phyloP scores from a whole-genome alignment of 2,113 vertebrate species.

The Zeus faber region DNA sequence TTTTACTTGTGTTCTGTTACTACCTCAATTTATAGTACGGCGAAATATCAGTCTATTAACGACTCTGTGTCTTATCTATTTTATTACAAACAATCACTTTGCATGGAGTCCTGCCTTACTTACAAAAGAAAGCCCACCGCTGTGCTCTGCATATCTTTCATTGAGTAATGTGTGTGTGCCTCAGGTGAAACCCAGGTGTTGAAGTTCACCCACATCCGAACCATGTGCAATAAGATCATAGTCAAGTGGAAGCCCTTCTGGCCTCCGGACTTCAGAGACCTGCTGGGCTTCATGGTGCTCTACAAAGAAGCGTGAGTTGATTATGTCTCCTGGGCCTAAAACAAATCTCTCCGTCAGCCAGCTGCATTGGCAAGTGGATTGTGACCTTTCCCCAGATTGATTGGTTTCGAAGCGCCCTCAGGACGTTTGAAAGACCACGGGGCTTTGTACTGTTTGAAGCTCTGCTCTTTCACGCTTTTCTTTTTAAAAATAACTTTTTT shows the following conservation, averaged over 20 bases:
- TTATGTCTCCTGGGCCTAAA: neutral
- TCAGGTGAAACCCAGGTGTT: conserved; percentile 88
- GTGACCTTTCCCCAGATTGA: neutral
- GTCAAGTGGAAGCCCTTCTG: conserved; percentile 92
- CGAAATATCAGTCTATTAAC: too few relatives aligned
- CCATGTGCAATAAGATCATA: conserved; percentile 85
- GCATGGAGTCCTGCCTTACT: conserved; percentile 3
- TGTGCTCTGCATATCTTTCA: neutral
- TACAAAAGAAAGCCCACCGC: neutral
- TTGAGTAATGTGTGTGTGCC: conserved; percentile 20
- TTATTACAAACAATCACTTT: neutral
- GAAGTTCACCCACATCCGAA: conserved; percentile 84
- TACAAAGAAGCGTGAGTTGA: conserved; percentile 97
- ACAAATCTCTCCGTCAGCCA: too few relatives aligned
- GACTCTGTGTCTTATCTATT: too few relatives aligned
- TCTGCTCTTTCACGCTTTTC: too few relatives aligned
- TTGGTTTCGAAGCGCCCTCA: too few relatives aligned
- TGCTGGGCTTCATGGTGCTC: conserved; percentile 96
- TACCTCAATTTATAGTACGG: too few relatives aligned
- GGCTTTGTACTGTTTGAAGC: too few relatives aligned
- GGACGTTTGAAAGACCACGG: too few relatives aligned
- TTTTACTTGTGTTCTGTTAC: too few relatives aligned
- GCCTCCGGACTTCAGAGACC: conserved; percentile 92
- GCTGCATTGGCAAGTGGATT: neutral
- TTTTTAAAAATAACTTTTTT: too few relatives aligned